Evolutionary conservation across 2,888 invertebrate species (phyloP).

Genomic region (Boloria selene): DNA sequence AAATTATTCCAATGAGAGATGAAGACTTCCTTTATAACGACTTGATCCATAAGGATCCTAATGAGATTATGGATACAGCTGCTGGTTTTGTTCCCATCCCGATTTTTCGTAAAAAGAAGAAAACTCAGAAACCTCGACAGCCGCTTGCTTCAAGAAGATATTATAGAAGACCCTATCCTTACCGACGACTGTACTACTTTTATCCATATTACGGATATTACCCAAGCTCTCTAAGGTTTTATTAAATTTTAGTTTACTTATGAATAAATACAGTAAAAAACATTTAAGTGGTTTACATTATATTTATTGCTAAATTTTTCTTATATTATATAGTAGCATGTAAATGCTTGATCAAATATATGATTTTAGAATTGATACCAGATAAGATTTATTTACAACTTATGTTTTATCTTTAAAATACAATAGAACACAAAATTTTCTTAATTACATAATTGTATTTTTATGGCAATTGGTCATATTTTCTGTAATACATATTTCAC

Average conservation of each 20-base stretch:
- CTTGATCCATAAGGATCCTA: conserved; percentile 52
- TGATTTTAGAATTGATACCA: conserved; percentile 23
- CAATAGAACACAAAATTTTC: conserved; percentile 24
- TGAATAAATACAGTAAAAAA: conserved; percentile 27
- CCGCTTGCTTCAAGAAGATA: conserved; percentile 58
- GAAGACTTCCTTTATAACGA: conserved; percentile 49
- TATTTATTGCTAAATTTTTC: conserved; percentile 65
- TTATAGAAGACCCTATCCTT: conserved; percentile 53
- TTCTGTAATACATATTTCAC: conserved; percentile 4
- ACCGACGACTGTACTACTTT: conserved; percentile 52
- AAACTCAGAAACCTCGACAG: conserved; percentile 48
- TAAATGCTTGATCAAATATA: conserved; percentile 54
- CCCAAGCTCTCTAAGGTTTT: conserved; percentile 71
- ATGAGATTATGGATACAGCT: conserved; percentile 71
- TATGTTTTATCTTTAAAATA: conserved; percentile 22
- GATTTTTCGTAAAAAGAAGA: conserved; percentile 49
- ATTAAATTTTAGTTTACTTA: conserved; percentile 43
- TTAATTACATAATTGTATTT: conserved; percentile 19
- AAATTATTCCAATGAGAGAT: conserved; percentile 37
- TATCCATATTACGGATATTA: conserved; percentile 63
- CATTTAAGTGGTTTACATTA: conserved; percentile 46
- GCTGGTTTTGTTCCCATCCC: conserved; percentile 67
- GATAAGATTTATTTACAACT: conserved; percentile 41
- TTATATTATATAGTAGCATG: conserved; percentile 53
- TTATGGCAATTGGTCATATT: conserved; percentile 32